Conservation (phyloP, 2,113 vertebrate species). For the Lonchura striata region DNA sequence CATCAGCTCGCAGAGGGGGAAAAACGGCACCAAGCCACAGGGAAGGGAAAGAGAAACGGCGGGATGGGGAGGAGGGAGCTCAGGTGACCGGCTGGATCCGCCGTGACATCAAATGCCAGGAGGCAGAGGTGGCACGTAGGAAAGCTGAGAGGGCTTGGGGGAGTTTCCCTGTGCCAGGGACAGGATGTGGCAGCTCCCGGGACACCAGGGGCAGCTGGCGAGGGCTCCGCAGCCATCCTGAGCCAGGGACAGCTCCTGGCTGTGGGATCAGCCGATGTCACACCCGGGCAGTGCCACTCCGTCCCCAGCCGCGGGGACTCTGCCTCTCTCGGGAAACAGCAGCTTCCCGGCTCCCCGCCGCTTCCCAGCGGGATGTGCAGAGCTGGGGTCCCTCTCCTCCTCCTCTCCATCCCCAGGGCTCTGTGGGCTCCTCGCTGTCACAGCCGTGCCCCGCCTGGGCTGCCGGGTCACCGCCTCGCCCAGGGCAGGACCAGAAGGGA, state of each 20-base stretch:
- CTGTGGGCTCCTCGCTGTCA: not conserved
- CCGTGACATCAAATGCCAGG: not conserved
- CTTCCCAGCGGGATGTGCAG: not conserved
- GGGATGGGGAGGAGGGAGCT: not conserved
- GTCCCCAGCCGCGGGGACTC: not conserved
- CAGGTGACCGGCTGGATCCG: not conserved
- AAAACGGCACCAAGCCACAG: constrained; percentile 12
- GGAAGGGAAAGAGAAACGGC: constrained; percentile 46
- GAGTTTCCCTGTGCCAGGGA: not conserved
- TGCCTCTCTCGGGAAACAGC: not conserved
- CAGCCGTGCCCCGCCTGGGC: not conserved
- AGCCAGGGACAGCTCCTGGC: not conserved
- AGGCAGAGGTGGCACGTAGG: not conserved
- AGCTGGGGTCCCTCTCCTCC: not conserved
- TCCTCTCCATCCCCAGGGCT: not conserved
- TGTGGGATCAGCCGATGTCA: not conserved
- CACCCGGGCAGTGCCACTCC: not conserved
- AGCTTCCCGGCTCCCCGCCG: not conserved
- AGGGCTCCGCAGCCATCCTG: not conserved
- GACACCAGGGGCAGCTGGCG: not conserved
- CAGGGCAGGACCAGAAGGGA: not conserved
- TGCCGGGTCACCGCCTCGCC: not conserved
- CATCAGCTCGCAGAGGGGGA: constrained; percentile 9
- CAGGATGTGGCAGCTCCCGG: not conserved
- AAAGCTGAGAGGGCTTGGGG: not conserved